A percentile compares a stretch with the other conserved stretches of the same genome.
Evolutionary conservation across 2,113 vertebrate genomes (phyloP).

Genomic region (Ochotona curzoniae): DNA sequence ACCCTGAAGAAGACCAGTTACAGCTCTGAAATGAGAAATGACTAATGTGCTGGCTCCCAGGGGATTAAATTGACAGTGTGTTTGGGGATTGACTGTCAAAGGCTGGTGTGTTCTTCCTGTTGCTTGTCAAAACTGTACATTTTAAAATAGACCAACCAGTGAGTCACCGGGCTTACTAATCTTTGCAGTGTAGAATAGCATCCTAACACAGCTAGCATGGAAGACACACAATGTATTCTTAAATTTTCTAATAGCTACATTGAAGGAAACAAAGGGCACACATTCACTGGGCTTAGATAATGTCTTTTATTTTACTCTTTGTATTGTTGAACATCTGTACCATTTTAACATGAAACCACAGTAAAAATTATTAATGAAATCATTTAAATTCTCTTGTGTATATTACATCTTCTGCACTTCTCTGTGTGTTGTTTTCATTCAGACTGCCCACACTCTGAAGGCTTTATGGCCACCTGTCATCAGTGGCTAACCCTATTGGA

Average conservation of each 20-base stretch:
- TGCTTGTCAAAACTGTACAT: neutral
- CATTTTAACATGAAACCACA: constrained; percentile 20
- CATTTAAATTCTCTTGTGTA: constrained; percentile 23
- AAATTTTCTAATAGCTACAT: neutral
- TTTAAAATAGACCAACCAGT: constrained; percentile 25
- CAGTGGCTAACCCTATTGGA: neutral
- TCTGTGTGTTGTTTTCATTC: neutral
- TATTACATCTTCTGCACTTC: neutral
- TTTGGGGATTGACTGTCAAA: neutral
- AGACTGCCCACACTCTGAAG: neutral
- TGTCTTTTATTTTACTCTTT: neutral
- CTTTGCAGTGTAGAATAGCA: neutral
- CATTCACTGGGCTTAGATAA: neutral
- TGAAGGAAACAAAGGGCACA: constrained; percentile 11
- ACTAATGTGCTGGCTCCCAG: neutral
- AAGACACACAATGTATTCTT: neutral
- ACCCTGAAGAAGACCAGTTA: neutral
- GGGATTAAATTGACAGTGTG: neutral
- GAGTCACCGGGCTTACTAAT: neutral
- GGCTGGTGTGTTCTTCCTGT: neutral
- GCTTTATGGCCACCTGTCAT: neutral
- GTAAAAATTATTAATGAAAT: neutral
- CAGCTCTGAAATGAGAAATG: neutral
- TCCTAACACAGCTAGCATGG: neutral
- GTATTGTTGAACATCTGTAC: constrained; percentile 1